phyloP scores from a whole-genome alignment of 2,113 vertebrate species.

The Clarias batrachus region DNA sequence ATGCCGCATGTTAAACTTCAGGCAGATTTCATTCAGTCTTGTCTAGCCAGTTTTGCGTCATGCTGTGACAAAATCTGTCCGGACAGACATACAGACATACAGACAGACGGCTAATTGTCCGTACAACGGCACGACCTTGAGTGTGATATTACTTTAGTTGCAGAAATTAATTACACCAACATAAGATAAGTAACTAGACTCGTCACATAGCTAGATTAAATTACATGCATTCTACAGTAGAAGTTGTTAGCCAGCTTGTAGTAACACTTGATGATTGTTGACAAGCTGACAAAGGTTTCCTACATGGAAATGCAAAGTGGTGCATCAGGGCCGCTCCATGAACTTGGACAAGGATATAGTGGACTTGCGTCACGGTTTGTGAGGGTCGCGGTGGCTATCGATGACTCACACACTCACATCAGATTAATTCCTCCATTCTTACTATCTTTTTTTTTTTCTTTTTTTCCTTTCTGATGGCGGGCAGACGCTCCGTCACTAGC shows the following conservation, averaged over 20 bases:
- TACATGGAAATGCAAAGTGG: neutral
- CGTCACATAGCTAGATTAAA: neutral
- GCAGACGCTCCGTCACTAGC: conserved; percentile 23
- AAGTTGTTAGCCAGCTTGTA: no score
- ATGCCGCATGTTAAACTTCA: no score
- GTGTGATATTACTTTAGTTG: neutral
- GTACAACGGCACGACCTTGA: no score
- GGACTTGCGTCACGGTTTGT: conserved; percentile 1
- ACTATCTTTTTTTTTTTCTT: neutral
- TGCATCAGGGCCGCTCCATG: neutral
- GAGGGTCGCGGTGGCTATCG: neutral
- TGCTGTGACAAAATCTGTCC: no score
- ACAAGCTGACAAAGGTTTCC: neutral
- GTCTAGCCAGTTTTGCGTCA: no score
- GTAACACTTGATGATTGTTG: neutral
- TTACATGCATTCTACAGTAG: neutral
- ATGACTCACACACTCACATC: conserved; percentile 33
- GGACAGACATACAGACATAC: no score
- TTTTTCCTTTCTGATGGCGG: neutral
- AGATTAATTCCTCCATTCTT: conserved; percentile 11
- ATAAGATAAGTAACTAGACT: neutral
- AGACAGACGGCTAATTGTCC: no score
- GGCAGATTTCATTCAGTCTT: no score
- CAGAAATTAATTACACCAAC: neutral
- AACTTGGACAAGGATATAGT: conserved; percentile 6